A percentile compares a stretch with the other conserved stretches of the same genome.
phyloP scores from a whole-genome alignment of 1,140 invertebrate species.

The Anastatus disparis region DNA sequence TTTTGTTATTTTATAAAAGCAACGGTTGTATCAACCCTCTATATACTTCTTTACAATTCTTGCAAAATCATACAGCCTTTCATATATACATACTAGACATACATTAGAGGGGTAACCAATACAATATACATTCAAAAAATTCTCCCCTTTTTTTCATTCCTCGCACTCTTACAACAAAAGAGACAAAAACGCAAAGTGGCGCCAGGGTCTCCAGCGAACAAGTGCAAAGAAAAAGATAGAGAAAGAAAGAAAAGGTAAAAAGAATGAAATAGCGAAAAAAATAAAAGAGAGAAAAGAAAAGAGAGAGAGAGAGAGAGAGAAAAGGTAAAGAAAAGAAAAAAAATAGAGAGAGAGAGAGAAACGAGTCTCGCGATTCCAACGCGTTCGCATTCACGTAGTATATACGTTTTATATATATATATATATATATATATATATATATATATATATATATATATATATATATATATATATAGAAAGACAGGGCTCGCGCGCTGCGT shows the following conservation, averaged over 20 bases:
- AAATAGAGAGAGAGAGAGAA: neutral
- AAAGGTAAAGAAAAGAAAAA: constrained; percentile 2
- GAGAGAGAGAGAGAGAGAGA: neutral
- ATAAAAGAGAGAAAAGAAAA: neutral
- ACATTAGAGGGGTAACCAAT: neutral
- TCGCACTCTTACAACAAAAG: neutral
- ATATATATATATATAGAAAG: too few relatives aligned
- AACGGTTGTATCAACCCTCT: too few relatives aligned
- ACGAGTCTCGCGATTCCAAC: constrained; percentile 6
- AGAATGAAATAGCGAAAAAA: constrained; percentile 26
- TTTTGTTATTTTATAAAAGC: too few relatives aligned
- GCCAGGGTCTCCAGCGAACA: neutral
- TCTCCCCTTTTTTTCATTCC: neutral
- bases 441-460: too few relatives aligned
- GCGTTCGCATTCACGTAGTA: constrained; percentile 5
- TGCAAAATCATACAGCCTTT: neutral
- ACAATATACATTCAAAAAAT: neutral
- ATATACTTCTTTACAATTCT: neutral
- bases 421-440: too few relatives aligned
- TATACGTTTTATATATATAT: too few relatives aligned
- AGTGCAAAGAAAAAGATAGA: neutral
- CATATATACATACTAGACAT: too few relatives aligned
- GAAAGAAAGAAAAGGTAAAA: constrained; percentile 21
- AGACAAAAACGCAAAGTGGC: constrained; percentile 13
- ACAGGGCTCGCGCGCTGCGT: constrained; percentile 49